These are phyloP conservation scores for Drosophila serrata DNA, from an alignment of 1,140 invertebrate genomes.

Conservation along the genomic window DNA sequence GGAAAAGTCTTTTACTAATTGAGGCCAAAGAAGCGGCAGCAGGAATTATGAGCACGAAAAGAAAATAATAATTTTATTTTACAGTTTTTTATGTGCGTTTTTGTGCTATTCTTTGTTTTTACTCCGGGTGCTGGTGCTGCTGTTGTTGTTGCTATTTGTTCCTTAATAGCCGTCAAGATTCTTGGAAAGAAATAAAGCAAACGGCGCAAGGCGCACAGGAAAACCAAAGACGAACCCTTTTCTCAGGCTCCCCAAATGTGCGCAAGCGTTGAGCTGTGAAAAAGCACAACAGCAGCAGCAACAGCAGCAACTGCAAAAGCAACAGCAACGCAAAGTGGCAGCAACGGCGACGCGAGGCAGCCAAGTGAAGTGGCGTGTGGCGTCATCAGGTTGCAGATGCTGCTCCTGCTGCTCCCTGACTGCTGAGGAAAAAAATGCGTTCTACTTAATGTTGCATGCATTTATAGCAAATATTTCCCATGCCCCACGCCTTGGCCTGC, in stretches of 20 bases:
- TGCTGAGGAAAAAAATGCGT: conserved; percentile 72
- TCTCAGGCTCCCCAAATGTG: conserved; percentile 66
- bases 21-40: conserved; percentile 51
- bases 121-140: conserved; percentile 10
- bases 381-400: conserved; percentile 74
- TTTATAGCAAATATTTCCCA: conserved; percentile 84
- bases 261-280: conserved; percentile 83
- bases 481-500: conserved; percentile 66
- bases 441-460: conserved; percentile 84
- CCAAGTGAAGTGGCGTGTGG: conserved; percentile 81
- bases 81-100: conserved; percentile 32
- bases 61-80: conserved; percentile 83
- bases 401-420: conserved; percentile 30
- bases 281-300: conserved; percentile 61
- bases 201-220: conserved; percentile 41
- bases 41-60: conserved; percentile 80
- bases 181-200: conserved; percentile 74
- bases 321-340: conserved; percentile 43
- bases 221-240: conserved; percentile 56
- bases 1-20: conserved; percentile 78
- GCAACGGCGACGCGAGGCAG: conserved; percentile 59
- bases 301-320: conserved; percentile 18
- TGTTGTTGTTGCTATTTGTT: conserved; percentile 49
- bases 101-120: conserved; percentile 1
- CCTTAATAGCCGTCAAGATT: conserved; percentile 80